Base-by-base conservation (phyloP, 2,113 vertebrate species). In the Neoarius graeffei region DNA sequence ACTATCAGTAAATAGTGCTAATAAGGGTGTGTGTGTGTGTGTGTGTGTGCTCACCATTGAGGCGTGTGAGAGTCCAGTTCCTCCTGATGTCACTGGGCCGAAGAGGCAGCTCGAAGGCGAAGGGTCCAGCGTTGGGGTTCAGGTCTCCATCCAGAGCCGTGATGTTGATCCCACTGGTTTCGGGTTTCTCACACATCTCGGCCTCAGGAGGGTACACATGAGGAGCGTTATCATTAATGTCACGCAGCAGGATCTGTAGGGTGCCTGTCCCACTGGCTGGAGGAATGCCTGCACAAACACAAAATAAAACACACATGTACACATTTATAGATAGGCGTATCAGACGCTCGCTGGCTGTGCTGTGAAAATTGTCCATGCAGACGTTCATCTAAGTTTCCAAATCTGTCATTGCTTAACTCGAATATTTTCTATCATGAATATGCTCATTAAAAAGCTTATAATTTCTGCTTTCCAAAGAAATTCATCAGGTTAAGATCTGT, bases 161-260 rank as follows among this genome's bases (percentile, higher is more conserved):
- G 94, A 99, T 98, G 93, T 99, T 99, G 93, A 99, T 98, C 92
- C 96, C 96, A 1, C 97, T 99, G 85, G 97, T 98, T 79, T 98
- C 97, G 0, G 98, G 94, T 1, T 97, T 98, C 94, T 99, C 96
- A 66, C 98, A 99, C 50, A 98, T 96, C 48, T 97, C 97, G 0
- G 96, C 96, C 94, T 98, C 98, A 89, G 96, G 96, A 0, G 98
- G 98, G 92, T 96, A 96, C 79, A 99, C 97, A 91, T 95, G 96
- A 7, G 98, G 98, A 11, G 98, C 97, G 56, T 99, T 99, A 94
- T 99, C 98, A 66, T 99, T 99, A 92, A 99, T 97, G 92, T 99
- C 98, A 92, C 97, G 94, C 91, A 99, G 95, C 91, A 94, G 93
- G 92, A 99, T 98, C 92, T 99, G 98, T 85, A 99, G 95, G 0